These are phyloP conservation scores for Clusia tigrina DNA, from an alignment of 2,888 invertebrate genomes.

Conservation along the genomic window DNA sequence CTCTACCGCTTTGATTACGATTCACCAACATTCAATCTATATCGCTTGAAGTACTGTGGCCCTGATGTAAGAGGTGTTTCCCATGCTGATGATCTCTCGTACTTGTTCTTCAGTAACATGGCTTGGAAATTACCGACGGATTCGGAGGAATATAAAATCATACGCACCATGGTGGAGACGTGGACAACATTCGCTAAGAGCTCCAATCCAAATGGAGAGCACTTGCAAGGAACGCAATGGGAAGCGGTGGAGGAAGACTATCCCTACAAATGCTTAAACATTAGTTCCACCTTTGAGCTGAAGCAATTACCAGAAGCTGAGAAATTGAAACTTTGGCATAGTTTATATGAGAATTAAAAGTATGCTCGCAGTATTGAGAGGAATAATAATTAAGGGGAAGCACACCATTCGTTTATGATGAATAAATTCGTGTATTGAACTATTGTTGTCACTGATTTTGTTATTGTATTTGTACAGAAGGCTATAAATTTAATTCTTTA, in stretches of 20 bases:
- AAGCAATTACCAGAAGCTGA: constrained; percentile 51
- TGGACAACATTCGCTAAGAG: constrained; percentile 52
- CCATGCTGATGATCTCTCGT: constrained; percentile 57
- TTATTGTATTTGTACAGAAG: too few species aligned
- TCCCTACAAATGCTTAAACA: constrained; percentile 48
- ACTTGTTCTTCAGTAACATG: constrained; percentile 46
- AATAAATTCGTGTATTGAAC: too few species aligned
- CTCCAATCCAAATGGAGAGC: constrained; percentile 51
- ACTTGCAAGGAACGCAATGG: constrained; percentile 44
- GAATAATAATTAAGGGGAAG: too few species aligned
- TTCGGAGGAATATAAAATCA: constrained; percentile 49
- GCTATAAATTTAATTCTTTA: too few species aligned
- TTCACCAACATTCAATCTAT: constrained; percentile 53
- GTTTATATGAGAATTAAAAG: constrained; percentile 46
- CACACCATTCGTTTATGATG: too few species aligned
- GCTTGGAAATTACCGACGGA: constrained; percentile 41
- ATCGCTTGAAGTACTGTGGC: constrained; percentile 48
- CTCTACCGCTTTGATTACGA: constrained; percentile 58
- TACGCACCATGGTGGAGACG: constrained; percentile 51
- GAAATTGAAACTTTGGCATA: constrained; percentile 50
- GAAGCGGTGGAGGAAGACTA: constrained; percentile 35
- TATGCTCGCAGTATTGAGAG: too few species aligned
- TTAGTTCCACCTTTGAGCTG: constrained; percentile 45
- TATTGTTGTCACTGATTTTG: too few species aligned
- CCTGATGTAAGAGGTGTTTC: constrained; percentile 48